A percentile compares a stretch with the other conserved stretches of the same genome.
phyloP scores from a whole-genome alignment of 2,888 invertebrate species.

The Anarsia innoxiella region DNA sequence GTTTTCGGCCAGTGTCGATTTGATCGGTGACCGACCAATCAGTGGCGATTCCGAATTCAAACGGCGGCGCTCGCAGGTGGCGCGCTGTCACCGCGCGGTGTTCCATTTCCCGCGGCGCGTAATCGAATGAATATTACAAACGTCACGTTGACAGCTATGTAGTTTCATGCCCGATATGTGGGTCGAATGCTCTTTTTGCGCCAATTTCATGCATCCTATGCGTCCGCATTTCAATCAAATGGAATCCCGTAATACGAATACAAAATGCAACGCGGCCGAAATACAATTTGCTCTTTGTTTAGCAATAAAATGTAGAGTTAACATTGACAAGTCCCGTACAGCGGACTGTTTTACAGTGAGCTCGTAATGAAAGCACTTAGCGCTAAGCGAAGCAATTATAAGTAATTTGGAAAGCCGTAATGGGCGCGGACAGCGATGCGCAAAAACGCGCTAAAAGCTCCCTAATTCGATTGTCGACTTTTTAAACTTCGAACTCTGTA shows the following conservation, averaged over 20 bases:
- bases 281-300: conserved; percentile 22
- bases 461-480: conserved; percentile 71
- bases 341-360: conserved; percentile 50
- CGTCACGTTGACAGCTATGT: conserved; percentile 58
- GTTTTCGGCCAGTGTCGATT: conserved; percentile 34
- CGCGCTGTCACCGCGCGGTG: conserved; percentile 53
- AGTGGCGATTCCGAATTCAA: conserved; percentile 27
- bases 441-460: conserved; percentile 75
- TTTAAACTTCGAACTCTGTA: conserved; percentile 47
- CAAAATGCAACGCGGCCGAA: conserved; percentile 5
- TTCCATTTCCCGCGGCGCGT: conserved; percentile 61
- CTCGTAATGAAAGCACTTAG: conserved; percentile 72
- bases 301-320: conserved; percentile 35
- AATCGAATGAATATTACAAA: conserved; percentile 74
- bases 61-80: conserved; percentile 47
- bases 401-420: conserved; percentile 70
- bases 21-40: conserved; percentile 31
- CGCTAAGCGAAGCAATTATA: conserved; percentile 74
- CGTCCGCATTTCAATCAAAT: conserved; percentile 25
- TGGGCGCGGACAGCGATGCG: conserved; percentile 70
- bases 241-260: conserved; percentile 20
- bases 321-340: conserved; percentile 45
- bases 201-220: conserved; percentile 44
- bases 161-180: conserved; percentile 50
- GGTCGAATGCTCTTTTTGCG: conserved; percentile 60